Evolutionary conservation across 2,113 vertebrate species (phyloP).

Genomic region (Tenrec ecaudatus): DNA sequence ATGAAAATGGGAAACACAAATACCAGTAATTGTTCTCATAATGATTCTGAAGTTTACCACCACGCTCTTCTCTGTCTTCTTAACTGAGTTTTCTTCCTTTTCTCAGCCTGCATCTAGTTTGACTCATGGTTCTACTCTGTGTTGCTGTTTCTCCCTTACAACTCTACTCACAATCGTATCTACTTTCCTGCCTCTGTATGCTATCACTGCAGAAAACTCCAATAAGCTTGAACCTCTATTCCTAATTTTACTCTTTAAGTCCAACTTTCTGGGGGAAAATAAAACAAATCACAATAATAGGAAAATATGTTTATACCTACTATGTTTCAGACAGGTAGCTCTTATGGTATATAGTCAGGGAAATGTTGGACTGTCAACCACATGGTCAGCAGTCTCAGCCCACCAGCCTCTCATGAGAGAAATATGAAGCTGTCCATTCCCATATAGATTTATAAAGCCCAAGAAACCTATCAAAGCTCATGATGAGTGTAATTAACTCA

Average conservation of each 20-base stretch:
- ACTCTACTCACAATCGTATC: not conserved
- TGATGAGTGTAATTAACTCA: too few species aligned
- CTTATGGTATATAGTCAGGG: too few species aligned
- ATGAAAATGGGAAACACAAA: not conserved
- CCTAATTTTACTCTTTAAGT: not conserved
- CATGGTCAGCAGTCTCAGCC: too few species aligned
- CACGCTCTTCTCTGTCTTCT: not conserved
- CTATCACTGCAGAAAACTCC: not conserved
- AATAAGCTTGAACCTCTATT: not conserved
- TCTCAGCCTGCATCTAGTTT: not conserved
- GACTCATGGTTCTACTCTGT: not conserved
- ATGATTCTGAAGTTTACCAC: not conserved
- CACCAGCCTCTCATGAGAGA: too few species aligned
- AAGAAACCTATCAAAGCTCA: too few species aligned
- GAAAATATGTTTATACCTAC: not conserved
- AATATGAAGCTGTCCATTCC: too few species aligned
- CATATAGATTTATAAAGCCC: too few species aligned
- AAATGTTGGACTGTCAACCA: too few species aligned
- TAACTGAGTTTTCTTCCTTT: not conserved
- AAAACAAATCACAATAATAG: not conserved
- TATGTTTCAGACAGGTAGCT: not conserved
- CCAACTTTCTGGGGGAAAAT: not conserved
- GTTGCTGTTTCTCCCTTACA: not conserved
- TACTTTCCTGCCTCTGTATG: not conserved
- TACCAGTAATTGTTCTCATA: fast-evolving